phyloP scores from a whole-genome alignment of 2,797 vertebrate species.

The Dermochelys coriacea region DNA sequence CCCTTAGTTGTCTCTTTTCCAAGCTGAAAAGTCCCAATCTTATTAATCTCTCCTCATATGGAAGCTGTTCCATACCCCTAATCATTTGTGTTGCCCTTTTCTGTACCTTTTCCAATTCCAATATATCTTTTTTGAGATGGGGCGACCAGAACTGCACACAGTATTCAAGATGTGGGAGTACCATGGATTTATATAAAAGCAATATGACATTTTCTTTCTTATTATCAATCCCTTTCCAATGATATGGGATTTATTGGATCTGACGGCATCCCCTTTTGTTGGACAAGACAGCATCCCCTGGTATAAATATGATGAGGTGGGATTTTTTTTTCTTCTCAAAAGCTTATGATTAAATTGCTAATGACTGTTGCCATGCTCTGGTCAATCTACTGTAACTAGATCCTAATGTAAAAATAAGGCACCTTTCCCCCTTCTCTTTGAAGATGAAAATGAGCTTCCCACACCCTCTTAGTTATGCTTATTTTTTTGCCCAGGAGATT shows the following conservation, averaged over 20 bases:
- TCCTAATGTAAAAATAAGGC: conserved; percentile 76
- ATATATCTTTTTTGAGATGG: too few species aligned
- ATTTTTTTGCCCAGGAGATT: conserved; percentile 61
- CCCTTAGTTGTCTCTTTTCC: too few species aligned
- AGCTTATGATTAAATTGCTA: conserved; percentile 73
- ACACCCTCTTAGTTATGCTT: conserved; percentile 66
- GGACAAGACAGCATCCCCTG: background rate
- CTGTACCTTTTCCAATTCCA: too few species aligned
- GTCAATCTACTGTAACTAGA: conserved; percentile 78
- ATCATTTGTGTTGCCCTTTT: too few species aligned
- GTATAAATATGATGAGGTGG: conserved; percentile 50
- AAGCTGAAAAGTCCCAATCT: too few species aligned
- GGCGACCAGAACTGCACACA: too few species aligned
- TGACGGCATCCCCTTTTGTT: conserved; percentile 26
- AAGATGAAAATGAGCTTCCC: conserved; percentile 75
- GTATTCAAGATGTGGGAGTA: too few species aligned
- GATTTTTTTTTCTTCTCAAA: conserved; percentile 64
- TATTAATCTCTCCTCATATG: too few species aligned
- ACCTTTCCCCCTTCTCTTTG: conserved; percentile 73
- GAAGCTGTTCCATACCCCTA: too few species aligned
- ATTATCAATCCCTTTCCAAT: too few species aligned
- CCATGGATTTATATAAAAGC: too few species aligned
- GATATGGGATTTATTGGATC: conserved; percentile 16
- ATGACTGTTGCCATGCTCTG: conserved; percentile 75
- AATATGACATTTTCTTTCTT: too few species aligned